Conservation (phyloP, 2,797 vertebrate species). For the Phoebastria nigripes region DNA sequence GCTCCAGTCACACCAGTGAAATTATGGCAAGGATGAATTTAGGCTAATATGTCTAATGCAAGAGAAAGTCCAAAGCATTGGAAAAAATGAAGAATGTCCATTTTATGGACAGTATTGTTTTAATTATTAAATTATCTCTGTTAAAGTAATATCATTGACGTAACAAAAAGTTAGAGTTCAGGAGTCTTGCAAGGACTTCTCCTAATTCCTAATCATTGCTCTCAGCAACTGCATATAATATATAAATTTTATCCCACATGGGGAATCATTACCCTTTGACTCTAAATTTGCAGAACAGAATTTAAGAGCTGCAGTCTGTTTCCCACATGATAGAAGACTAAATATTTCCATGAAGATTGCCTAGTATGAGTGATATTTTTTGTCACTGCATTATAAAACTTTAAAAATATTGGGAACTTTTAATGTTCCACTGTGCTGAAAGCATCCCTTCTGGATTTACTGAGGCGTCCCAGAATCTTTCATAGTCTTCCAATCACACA, state of each 20-base stretch:
- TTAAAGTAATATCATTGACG: slow-evolving; percentile 12
- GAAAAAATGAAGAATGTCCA: neutral
- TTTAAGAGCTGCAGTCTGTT: neutral
- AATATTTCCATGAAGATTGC: slow-evolving; percentile 46
- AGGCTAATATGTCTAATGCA: neutral
- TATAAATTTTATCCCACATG: neutral
- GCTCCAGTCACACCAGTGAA: neutral
- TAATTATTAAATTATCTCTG: slow-evolving; percentile 14
- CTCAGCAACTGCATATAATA: neutral
- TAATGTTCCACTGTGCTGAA: neutral
- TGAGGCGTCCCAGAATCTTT: slow-evolving; percentile 14
- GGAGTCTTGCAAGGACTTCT: neutral
- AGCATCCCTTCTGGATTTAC: neutral
- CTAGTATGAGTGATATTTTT: slow-evolving; percentile 20
- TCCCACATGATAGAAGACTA: slow-evolving; percentile 28
- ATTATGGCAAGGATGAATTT: neutral
- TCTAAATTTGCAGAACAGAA: neutral
- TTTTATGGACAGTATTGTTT: neutral
- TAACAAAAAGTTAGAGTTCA: neutral
- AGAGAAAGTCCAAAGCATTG: neutral
- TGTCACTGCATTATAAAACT: slow-evolving; percentile 25
- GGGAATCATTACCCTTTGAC: slow-evolving; percentile 29
- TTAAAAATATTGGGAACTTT: neutral
- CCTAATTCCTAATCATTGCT: neutral
- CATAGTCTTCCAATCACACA: slow-evolving; percentile 35